phyloP scores from a whole-genome alignment of 2,797 vertebrate species.

The Intellagama lesueurii region DNA sequence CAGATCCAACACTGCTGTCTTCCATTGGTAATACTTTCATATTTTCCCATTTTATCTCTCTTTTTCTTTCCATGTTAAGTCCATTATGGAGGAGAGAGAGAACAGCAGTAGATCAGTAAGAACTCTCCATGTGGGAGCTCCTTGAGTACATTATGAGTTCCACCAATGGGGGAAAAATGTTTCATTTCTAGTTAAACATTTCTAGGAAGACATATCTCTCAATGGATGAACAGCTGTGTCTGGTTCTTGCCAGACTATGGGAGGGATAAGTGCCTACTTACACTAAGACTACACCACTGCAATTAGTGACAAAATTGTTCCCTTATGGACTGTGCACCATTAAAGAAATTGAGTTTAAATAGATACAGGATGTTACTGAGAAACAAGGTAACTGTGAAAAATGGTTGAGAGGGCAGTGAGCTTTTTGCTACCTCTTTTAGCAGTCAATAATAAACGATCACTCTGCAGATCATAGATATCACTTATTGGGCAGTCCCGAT shows the following conservation, averaged over 20 bases:
- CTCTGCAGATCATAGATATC: slow-evolving; percentile 49
- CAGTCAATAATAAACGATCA: slow-evolving; percentile 35
- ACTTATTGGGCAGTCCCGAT: slow-evolving; percentile 76
- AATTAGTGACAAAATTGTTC: slow-evolving; percentile 6
- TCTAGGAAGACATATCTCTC: neutral
- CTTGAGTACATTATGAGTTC: neutral
- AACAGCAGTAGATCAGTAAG: neutral
- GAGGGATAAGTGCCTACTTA: neutral
- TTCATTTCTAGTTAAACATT: neutral
- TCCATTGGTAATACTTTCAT: neutral
- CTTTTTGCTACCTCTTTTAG: neutral
- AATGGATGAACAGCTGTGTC: neutral
- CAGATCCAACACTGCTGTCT: neutral
- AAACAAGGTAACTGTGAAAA: neutral
- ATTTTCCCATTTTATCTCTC: neutral
- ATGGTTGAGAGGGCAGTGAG: neutral
- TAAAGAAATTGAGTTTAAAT: slow-evolving; percentile 12
- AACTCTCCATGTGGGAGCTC: neutral
- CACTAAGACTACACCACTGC: neutral
- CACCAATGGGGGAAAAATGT: neutral
- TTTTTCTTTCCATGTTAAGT: neutral
- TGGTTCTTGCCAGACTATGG: neutral
- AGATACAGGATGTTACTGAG: slow-evolving; percentile 17
- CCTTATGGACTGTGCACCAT: neutral
- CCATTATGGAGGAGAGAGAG: neutral